These are phyloP conservation scores for Thaumatotibia leucotreta DNA, from an alignment of 1,140 invertebrate genomes.

Conservation along the genomic window DNA sequence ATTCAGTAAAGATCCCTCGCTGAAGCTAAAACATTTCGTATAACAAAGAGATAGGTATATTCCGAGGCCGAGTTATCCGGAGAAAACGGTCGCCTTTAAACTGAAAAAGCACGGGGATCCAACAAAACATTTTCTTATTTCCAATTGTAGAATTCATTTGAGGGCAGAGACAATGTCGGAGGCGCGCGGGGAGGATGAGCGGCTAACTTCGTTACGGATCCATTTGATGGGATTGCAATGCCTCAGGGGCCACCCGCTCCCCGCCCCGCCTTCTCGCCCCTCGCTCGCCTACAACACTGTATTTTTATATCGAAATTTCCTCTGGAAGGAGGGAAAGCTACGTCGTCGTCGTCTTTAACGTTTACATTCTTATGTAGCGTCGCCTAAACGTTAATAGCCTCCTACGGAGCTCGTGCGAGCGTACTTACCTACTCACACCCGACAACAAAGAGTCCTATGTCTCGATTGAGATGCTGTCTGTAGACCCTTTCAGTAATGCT, in stretches of 20 bases:
- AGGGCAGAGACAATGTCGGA: slow-evolving; percentile 47
- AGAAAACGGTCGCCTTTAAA: slow-evolving; percentile 62
- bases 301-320: slow-evolving; percentile 46
- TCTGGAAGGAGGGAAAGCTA: slow-evolving; percentile 24
- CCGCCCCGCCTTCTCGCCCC: slow-evolving; percentile 43
- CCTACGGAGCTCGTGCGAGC: slow-evolving; percentile 42
- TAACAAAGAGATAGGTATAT: slow-evolving; percentile 26
- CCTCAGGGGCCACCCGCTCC: slow-evolving; percentile 55
- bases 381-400: slow-evolving; percentile 69
- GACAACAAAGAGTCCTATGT: neutral
- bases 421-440: neutral
- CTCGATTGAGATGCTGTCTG: neutral
- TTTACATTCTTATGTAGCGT: slow-evolving; percentile 72
- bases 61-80: slow-evolving; percentile 45
- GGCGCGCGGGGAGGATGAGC: slow-evolving; percentile 65
- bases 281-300: slow-evolving; percentile 55
- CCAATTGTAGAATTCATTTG: slow-evolving; percentile 22
- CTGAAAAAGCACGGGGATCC: slow-evolving; percentile 65
- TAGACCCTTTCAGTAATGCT: slow-evolving; percentile 21
- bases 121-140: slow-evolving; percentile 27
- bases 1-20: slow-evolving; percentile 37
- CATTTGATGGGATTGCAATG: slow-evolving; percentile 76
- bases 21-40: slow-evolving; percentile 23
- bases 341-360: slow-evolving; percentile 60
- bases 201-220: slow-evolving; percentile 76